Conservation (phyloP, 1,140 invertebrate species). For the Zophobas atratus region DNA sequence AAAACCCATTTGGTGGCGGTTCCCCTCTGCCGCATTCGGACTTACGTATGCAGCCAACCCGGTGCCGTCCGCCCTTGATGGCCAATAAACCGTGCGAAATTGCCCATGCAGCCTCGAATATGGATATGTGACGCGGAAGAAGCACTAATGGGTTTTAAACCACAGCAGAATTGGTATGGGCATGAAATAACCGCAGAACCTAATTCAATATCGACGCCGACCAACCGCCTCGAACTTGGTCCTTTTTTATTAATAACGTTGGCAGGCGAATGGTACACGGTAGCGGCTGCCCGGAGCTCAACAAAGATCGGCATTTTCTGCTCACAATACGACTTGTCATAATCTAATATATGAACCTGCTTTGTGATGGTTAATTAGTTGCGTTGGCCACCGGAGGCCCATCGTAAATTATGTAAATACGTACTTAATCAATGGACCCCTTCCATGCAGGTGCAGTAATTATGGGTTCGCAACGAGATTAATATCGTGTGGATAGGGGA, state of each 20-base stretch:
- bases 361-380: conserved; percentile 30
- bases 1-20: too few relatives aligned
- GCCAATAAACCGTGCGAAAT: neutral
- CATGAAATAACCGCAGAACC: conserved; percentile 30
- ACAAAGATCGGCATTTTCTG: conserved; percentile 34
- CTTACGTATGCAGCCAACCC: too few relatives aligned
- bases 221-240: conserved; percentile 19
- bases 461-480: neutral
- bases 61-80: too few relatives aligned
- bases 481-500: neutral
- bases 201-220: conserved; percentile 37
- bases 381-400: conserved; percentile 20
- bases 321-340: conserved; percentile 37
- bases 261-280: conserved; percentile 20
- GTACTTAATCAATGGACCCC: conserved; percentile 11
- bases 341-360: conserved; percentile 35
- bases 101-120: too few relatives aligned
- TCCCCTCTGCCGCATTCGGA: too few relatives aligned
- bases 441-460: neutral
- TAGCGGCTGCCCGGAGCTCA: conserved; percentile 28
- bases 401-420: conserved; percentile 36
- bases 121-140: conserved; percentile 7
- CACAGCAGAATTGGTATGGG: conserved; percentile 17
- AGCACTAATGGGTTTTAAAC: conserved; percentile 14
- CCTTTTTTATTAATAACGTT: conserved; percentile 4